These are phyloP conservation scores for Steromphala cineraria DNA, from an alignment of 2,888 invertebrate genomes.

Conservation along the genomic window DNA sequence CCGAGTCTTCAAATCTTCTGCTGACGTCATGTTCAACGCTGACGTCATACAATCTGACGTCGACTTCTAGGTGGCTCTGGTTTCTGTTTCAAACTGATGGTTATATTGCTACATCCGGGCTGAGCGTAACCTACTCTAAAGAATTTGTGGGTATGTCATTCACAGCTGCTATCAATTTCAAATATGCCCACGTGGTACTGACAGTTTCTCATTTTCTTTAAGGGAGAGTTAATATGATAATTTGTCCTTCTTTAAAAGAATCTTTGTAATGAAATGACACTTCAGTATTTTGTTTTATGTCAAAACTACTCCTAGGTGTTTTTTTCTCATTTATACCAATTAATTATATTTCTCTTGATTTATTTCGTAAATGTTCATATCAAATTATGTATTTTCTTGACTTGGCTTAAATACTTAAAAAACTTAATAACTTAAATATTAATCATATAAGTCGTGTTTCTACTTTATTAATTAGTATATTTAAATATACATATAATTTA, in stretches of 20 bases:
- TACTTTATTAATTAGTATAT: neutral
- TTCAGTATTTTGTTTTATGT: neutral
- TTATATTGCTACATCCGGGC: slow-evolving; percentile 39
- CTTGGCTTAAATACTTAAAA: too few species aligned
- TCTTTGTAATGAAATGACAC: neutral
- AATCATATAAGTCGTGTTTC: too few species aligned
- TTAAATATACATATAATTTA: neutral
- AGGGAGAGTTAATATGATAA: too few species aligned
- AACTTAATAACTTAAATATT: too few species aligned
- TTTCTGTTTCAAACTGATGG: slow-evolving; percentile 57
- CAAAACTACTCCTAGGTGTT: too few species aligned
- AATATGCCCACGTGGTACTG: neutral
- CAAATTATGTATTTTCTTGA: too few species aligned
- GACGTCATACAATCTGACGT: slow-evolving; percentile 41
- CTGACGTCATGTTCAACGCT: slow-evolving; percentile 33
- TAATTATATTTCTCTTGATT: too few species aligned
- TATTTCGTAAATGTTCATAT: too few species aligned
- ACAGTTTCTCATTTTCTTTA: neutral
- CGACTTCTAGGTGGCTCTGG: slow-evolving; percentile 57
- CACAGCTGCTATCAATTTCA: neutral
- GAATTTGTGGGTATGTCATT: slow-evolving; percentile 35
- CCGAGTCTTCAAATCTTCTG: slow-evolving; percentile 28
- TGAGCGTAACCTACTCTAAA: slow-evolving; percentile 33
- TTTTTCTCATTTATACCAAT: too few species aligned
- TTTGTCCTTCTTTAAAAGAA: neutral